Evolutionary conservation across 2,113 vertebrate genomes (phyloP), one percentile per base, ranked within the genome.

Genomic region (Hemichromis elongatus): DNA sequence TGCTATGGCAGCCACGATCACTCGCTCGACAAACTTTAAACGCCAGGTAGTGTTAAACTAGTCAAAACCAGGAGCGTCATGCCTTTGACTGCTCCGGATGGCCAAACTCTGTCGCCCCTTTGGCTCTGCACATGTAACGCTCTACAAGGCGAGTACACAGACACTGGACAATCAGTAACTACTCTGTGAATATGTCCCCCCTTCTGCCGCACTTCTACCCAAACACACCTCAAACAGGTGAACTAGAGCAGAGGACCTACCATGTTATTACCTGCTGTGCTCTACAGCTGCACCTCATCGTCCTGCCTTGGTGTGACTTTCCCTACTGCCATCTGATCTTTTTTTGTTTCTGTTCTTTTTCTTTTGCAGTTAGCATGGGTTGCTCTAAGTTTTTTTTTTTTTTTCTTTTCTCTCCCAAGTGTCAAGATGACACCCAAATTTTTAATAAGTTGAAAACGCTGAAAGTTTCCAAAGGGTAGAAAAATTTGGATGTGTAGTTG

Each of bases 101-200:
- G 77, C 35, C 70, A 77, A 80, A 77, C 68, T n/a, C 54, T 9
- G 55, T 45, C 40, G 24, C 55, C 81, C 52, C 55, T 26, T n/a
- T 68, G 70, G 40, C 82, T 63, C 81, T 24, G 80, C 75, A 75
- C 66, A 80, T 9, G 2, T 18, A 55, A 59, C 3, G 59, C 68
- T 78, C 40, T 7, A 14, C 24, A 4, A 56, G 70, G 80, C 80
- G 53, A 85, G 59, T 40, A 84, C 89, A 89, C 87, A 18, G 61
- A 89, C 77, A 81, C 85, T 84, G 95, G 94, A 95, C 94, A 94
- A 90, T 94, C 95, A 92, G n/a, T 87, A 73, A 84, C 84, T 54
- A 86, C 79, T 91, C 90, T 94, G 90, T 90, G 92, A 94, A 92
- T 63, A 40, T 50, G 21, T 68, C 47, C 68, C 14, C 33, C 24